phyloP scores from a whole-genome alignment of 2,888 invertebrate species.

The Nymphalis polychloros region DNA sequence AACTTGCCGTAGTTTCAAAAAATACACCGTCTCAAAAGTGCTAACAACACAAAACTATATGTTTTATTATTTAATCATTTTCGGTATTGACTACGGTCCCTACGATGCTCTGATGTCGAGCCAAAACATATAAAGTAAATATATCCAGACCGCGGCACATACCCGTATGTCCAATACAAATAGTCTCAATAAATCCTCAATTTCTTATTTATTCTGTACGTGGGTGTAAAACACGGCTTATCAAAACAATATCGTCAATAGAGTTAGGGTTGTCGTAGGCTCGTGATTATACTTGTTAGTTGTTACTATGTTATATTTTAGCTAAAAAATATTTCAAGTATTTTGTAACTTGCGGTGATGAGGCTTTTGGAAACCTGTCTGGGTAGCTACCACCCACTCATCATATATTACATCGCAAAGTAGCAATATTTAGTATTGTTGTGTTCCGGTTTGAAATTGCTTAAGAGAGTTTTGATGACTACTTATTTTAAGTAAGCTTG shows the following conservation, averaged over 20 bases:
- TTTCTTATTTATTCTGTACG: conserved; percentile 2
- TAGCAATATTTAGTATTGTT: too few species aligned
- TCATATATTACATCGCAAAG: too few species aligned
- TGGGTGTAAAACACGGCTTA: not conserved
- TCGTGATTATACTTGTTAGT: not conserved
- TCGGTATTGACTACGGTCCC: not conserved
- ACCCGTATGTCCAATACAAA: conserved; percentile 8
- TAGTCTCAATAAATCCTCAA: conserved; percentile 3
- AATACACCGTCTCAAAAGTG: not conserved
- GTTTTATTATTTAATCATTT: not conserved
- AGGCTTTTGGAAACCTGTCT: too few species aligned
- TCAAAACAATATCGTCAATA: conserved; percentile 1
- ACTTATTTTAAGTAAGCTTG: too few species aligned
- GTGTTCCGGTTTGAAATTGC: too few species aligned
- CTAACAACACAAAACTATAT: too few species aligned
- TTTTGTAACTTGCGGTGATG: not conserved
- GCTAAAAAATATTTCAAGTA: not conserved
- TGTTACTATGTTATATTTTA: not conserved
- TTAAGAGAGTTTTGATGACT: too few species aligned
- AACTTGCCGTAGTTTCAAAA: not conserved
- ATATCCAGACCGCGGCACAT: conserved; percentile 5
- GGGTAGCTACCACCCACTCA: too few species aligned
- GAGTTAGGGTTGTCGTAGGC: not conserved
- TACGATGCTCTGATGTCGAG: not conserved
- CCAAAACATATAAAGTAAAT: conserved; percentile 4